Base-by-base conservation (phyloP, 1,140 invertebrate species). In the Wiebesia pumilae region DNA sequence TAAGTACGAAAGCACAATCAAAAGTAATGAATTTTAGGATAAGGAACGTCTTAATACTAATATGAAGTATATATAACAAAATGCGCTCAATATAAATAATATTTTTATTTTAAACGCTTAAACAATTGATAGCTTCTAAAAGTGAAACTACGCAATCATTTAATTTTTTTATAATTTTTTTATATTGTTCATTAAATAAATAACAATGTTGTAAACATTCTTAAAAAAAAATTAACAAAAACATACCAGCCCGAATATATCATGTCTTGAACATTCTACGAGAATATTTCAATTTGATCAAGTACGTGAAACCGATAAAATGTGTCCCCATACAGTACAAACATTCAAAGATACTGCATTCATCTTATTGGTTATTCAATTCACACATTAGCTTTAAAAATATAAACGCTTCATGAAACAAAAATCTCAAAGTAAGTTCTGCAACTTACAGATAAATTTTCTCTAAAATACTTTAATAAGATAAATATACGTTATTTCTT, bases 201-300 rank as follows among this genome's bases (percentile, higher is more conserved):
- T 75, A 75, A 43, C 71, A 43, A 43, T 75, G n/a, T 75, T 75
- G 38, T 75, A 75, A 75, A 75, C 10, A 75, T 43, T 75, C 38
- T 43, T 75, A 40, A 73, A 75, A 43, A 75, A 71, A 75, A 75
- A 75, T 75, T 75, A 75, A 75, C 71, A 43, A 75, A 75, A 75
- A 43, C 71, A 43, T 75, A 75, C 38, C 71, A 75, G 21, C 21
- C 38, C 71, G 9, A 75, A 16, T 75, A 43, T 12, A 43, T 43
- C 38, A 75, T 73, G 69, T 38, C 30, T 43, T 43, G 7, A 43
- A 43, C 0, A 75, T 75, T 43, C 40, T 43, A 35, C 21, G 3
- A n/a, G 21, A 43, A 75, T 75, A 14, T 75, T 75, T 27, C 43
- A 38, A 75, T 75, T n/a, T 43, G 9, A 75, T 27, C 71, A 38